Evolutionary conservation across 2,113 vertebrate genomes (phyloP).

Genomic region (Xiphorhynchus elegans): DNA sequence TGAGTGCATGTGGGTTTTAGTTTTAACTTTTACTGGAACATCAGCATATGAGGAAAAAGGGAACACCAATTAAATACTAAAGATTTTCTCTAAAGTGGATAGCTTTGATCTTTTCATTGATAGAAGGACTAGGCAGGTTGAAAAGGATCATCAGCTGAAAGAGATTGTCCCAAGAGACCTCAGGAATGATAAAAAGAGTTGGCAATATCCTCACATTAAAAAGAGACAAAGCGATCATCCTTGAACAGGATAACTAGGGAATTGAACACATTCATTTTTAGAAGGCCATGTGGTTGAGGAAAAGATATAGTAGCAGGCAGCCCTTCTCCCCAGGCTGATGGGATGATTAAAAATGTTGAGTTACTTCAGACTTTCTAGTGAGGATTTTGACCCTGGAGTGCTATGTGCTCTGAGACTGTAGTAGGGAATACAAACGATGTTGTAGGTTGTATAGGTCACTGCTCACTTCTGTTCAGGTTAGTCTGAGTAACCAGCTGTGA

Average conservation of each 20-base stretch:
- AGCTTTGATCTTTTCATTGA: conserved; percentile 47
- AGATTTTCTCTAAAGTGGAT: conserved; percentile 47
- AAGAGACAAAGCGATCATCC: conserved; percentile 18
- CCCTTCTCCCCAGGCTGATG: not conserved
- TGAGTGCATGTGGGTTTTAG: not conserved
- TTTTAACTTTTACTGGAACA: not conserved
- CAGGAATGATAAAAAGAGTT: conserved; percentile 24
- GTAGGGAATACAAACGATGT: not conserved
- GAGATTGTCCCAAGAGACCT: not conserved
- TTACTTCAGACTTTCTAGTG: conserved; percentile 16
- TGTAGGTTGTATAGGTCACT: not conserved
- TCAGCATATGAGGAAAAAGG: not conserved
- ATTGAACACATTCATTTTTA: conserved; percentile 1
- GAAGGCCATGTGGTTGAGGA: not conserved
- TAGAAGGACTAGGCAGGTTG: not conserved
- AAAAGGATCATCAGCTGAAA: conserved; percentile 24
- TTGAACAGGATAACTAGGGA: not conserved
- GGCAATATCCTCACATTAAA: not conserved
- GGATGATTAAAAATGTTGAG: not conserved
- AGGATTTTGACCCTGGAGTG: not conserved
- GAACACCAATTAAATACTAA: conserved; percentile 27
- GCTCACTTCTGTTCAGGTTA: conserved; percentile 15
- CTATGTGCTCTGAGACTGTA: not conserved
- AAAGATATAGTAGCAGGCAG: not conserved
- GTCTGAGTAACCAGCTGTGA: not conserved